A percentile compares a stretch with the other conserved stretches of the same genome.
Evolutionary conservation across 2,797 vertebrate genomes (phyloP).

Genomic region (Myotis myotis): DNA sequence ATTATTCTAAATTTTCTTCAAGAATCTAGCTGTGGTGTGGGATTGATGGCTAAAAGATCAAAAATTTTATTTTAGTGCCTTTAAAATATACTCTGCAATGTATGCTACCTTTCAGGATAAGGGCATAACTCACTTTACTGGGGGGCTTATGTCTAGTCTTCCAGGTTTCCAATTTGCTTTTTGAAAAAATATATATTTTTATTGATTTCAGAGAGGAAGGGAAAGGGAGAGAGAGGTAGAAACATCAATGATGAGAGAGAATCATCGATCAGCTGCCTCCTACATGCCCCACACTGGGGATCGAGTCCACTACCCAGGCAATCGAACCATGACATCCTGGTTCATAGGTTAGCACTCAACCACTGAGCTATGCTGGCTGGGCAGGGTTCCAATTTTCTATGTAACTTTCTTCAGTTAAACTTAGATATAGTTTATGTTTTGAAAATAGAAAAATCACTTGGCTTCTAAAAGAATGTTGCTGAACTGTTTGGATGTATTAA

Average conservation of each 20-base stretch:
- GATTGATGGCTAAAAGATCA: not conserved
- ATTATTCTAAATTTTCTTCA: not conserved
- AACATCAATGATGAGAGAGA: too few relatives aligned
- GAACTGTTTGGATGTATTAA: not conserved
- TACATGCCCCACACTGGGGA: too few relatives aligned
- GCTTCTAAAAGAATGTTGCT: not conserved
- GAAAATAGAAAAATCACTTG: not conserved
- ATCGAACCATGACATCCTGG: too few relatives aligned
- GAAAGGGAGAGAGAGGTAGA: too few relatives aligned
- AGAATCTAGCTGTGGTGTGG: not conserved
- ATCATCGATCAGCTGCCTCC: too few relatives aligned
- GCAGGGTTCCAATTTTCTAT: not conserved
- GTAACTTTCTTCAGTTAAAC: not conserved
- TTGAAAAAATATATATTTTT: too few relatives aligned
- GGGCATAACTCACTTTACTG: not conserved
- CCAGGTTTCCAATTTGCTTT: not conserved
- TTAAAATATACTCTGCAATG: not conserved
- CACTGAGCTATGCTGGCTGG: too few relatives aligned
- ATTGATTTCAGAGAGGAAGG: too few relatives aligned
- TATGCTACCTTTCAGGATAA: not conserved
- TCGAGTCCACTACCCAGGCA: too few relatives aligned
- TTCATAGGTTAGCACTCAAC: too few relatives aligned
- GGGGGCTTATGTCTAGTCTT: not conserved
- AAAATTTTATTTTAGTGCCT: not conserved
- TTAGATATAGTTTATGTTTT: not conserved